Conservation (phyloP, 2,888 invertebrate genomes). For the Neelides folsomi region DNA sequence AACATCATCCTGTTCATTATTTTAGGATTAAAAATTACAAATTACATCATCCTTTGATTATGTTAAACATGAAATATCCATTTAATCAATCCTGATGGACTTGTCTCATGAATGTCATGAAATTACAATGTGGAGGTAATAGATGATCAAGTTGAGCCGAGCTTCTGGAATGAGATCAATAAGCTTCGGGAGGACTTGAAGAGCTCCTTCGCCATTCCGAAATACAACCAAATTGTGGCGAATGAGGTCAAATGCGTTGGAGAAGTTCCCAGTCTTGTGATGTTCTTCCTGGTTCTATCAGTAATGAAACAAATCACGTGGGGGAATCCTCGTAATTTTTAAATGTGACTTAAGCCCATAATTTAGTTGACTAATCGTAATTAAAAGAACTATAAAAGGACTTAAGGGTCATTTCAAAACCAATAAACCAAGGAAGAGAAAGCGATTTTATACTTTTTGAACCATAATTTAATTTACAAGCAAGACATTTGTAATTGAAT, state of each 20-base stretch:
- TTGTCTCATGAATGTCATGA: too few species aligned
- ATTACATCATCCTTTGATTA: too few species aligned
- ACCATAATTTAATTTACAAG: too few species aligned
- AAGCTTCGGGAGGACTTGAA: slow-evolving; percentile 78
- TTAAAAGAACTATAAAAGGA: neutral
- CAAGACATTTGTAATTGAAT: too few species aligned
- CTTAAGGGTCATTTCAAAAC: neutral
- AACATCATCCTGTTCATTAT: slow-evolving; percentile 51
- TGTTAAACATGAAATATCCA: too few species aligned
- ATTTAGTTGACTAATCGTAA: neutral
- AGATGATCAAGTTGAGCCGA: slow-evolving; percentile 85
- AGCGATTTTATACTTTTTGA: too few species aligned
- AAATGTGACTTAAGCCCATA: neutral
- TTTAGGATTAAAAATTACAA: too few species aligned
- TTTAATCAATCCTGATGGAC: neutral
- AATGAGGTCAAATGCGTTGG: slow-evolving; percentile 79
- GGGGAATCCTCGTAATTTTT: neutral
- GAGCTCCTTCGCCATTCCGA: slow-evolving; percentile 79
- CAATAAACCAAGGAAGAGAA: too few species aligned
- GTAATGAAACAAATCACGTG: neutral
- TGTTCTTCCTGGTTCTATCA: slow-evolving; percentile 33
- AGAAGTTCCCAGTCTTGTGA: slow-evolving; percentile 34
- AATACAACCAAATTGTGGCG: slow-evolving; percentile 93
- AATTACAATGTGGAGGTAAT: slow-evolving; percentile 61
- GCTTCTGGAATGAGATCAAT: slow-evolving; percentile 96